Conservation (phyloP, 1,140 invertebrate species). For the Procambarus clarkii region DNA sequence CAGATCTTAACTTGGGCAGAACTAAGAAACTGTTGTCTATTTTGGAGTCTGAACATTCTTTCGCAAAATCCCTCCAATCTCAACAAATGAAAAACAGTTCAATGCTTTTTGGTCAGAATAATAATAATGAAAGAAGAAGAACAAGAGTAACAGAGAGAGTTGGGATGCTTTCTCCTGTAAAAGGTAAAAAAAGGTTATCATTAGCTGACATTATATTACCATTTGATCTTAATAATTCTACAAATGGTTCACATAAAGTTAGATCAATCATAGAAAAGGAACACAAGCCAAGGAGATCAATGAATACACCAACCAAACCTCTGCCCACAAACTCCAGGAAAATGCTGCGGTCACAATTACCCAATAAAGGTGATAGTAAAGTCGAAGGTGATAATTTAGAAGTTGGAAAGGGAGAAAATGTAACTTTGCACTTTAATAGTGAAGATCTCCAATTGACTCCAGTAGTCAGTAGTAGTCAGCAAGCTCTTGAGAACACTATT, state of each 20-base stretch:
- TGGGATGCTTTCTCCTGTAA: not conserved
- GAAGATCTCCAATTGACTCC: conserved; percentile 31
- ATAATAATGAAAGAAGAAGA: not conserved
- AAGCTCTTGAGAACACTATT: not conserved
- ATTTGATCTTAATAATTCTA: conserved; percentile 20
- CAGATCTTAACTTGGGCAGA: not conserved
- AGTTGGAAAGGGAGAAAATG: not conserved
- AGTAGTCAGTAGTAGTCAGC: not conserved
- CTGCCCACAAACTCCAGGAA: too few relatives aligned
- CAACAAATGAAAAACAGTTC: conserved; percentile 21
- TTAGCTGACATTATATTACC: conserved; percentile 11
- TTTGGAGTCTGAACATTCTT: conserved; percentile 23
- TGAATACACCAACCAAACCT: not conserved
- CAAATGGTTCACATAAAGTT: not conserved
- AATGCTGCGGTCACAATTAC: not conserved
- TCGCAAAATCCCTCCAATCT: not conserved
- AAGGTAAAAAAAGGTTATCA: conserved; percentile 5
- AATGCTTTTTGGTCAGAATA: not conserved
- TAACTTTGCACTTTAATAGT: conserved; percentile 19
- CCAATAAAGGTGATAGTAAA: not conserved
- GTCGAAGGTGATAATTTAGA: not conserved
- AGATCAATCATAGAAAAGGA: not conserved
- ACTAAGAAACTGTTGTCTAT: conserved; percentile 4
- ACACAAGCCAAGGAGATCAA: not conserved
- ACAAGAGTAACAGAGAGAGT: not conserved